Base-by-base conservation (phyloP, 2,888 invertebrate species). In the Cerastoderma edule region DNA sequence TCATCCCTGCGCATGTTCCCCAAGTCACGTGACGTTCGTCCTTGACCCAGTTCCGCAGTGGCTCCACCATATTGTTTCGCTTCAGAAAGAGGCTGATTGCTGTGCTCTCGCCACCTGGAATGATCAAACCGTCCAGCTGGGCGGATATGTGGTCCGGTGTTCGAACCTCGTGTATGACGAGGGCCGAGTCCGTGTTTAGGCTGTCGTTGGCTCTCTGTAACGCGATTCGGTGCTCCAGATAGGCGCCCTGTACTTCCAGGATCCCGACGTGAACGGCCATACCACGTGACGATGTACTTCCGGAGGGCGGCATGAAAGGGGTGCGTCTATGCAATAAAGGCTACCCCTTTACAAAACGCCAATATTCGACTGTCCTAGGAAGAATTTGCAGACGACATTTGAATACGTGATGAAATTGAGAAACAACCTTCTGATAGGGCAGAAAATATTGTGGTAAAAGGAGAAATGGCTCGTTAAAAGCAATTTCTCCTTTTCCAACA, bases 71-170 rank as follows among this genome's bases (percentile, higher is more conserved):
- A n/a, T 84, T 81, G 70, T 89, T 88, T 57, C 88, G 67, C 53
- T 84, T 83, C 44, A 90, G 76, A 75, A 89, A 90, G 24, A 89
- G 72, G 39, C 90, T 86, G 35, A 91, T 89, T 0, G 89, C 87
- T 6, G 91, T 91, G 75, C 90, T 90, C 76, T 91, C 91, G 6
- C 91, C 91, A n/a, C 91, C 91, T 1, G 91, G 91, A 30, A 91
- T 86, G 30, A 91, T 87, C 30, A 91, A 76, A 22, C 89, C 91
- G 72, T 87, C 84, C n/a, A 91, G 48, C 5, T 80, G 78, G 13
- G 75, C 50, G 5, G 67, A 71, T 24, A 88, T 66, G 54, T 89
- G 81, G 8, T 78, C 80, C 5, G 80, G 70, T 28, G 80, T 74
- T 57, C 89, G 79, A 19, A 90, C 83, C 48, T 84, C 87, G 6